Percentiles rank a stretch among this genome's conserved stretches.
These are phyloP conservation scores for Polyodon spathula DNA, from an alignment of 2,113 vertebrate species.

Conservation along the genomic window DNA sequence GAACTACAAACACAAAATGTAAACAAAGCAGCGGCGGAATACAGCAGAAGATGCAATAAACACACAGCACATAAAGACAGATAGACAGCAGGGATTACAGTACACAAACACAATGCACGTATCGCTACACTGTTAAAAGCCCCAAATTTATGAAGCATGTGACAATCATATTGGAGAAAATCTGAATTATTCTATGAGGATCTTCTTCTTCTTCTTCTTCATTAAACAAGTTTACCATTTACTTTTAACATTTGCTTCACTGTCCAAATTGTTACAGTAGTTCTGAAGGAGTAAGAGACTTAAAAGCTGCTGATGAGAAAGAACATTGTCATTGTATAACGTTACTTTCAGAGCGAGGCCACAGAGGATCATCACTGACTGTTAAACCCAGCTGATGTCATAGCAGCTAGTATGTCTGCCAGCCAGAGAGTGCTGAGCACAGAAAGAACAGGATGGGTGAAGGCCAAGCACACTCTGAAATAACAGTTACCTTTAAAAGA, in stretches of 20 bases:
- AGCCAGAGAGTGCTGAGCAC: conserved; percentile 45
- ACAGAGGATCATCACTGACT: conserved; percentile 23
- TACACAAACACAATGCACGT: too few relatives aligned
- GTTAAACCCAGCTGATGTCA: conserved; percentile 54
- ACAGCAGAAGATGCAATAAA: too few relatives aligned
- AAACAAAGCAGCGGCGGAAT: too few relatives aligned
- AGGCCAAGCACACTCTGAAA: too few relatives aligned
- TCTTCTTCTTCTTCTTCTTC: neutral
- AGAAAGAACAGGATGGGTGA: conserved; percentile 26
- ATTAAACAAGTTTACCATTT: neutral
- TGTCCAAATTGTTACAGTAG: neutral
- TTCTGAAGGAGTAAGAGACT: conserved; percentile 14
- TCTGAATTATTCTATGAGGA: neutral
- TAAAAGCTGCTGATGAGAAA: conserved; percentile 47
- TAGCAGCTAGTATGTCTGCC: conserved; percentile 45
- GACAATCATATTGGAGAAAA: neutral
- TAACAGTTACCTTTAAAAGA: too few relatives aligned
- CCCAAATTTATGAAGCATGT: neutral
- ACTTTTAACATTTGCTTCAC: neutral
- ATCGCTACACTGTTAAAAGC: too few relatives aligned
- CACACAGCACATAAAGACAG: too few relatives aligned
- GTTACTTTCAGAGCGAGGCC: conserved; percentile 36
- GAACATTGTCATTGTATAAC: conserved; percentile 46
- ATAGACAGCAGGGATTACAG: too few relatives aligned
- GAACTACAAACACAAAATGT: too few relatives aligned